A percentile compares a stretch with the other conserved stretches of the same genome.
Evolutionary conservation across 2,113 vertebrate species (phyloP).

Genomic region (Enhydra lutris): DNA sequence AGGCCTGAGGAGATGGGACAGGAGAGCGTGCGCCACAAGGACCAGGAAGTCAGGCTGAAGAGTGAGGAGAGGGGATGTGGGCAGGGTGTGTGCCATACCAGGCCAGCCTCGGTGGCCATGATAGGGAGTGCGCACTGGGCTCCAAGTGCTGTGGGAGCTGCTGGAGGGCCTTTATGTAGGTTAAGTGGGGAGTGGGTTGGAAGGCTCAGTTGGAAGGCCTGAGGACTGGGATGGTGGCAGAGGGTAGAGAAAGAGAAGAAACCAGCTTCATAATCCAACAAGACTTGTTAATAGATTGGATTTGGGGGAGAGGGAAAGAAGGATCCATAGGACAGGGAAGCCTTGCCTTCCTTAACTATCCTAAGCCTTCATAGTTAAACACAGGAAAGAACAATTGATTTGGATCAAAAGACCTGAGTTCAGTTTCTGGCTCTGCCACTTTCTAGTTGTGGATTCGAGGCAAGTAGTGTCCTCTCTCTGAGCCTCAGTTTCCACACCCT

Average conservation of each 20-base stretch:
- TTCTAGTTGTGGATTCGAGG: neutral
- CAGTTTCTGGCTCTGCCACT: neutral
- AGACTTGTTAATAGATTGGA: neutral
- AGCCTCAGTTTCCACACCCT: neutral
- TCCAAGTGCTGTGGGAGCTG: too few species aligned
- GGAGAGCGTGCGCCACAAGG: neutral
- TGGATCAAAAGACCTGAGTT: neutral
- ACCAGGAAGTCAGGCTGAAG: neutral
- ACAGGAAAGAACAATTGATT: neutral
- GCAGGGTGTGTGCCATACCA: neutral
- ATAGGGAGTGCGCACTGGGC: neutral
- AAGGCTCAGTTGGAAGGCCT: neutral
- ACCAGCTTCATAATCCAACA: neutral
- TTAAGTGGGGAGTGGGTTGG: rapidly evolving
- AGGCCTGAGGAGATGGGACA: neutral
- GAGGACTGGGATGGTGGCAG: neutral
- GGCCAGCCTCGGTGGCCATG: neutral
- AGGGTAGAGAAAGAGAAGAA: too few species aligned
- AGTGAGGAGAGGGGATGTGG: neutral
- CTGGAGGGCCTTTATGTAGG: neutral
- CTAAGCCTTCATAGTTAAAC: neutral
- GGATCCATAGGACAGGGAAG: too few species aligned
- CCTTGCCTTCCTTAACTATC: neutral
- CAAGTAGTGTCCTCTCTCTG: neutral
- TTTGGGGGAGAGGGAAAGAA: neutral